phyloP scores from a whole-genome alignment of 2,113 vertebrate genomes.

The Mirza zaza region DNA sequence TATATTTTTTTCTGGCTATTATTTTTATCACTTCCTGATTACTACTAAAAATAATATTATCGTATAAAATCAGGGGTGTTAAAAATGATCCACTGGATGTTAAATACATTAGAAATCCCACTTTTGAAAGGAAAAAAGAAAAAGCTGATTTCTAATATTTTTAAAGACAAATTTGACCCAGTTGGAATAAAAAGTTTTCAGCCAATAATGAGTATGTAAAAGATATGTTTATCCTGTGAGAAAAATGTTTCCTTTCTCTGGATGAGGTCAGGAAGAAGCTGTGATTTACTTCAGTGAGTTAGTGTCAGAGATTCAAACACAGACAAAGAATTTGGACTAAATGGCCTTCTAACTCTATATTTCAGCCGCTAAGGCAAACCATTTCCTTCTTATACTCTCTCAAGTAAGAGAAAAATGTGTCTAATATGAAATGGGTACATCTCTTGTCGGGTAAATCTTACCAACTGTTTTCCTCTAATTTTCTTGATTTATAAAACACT shows the following conservation, averaged over 20 bases:
- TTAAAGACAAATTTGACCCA: not conserved
- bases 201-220: not conserved
- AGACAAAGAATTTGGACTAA: not conserved
- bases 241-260: not conserved
- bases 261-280: not conserved
- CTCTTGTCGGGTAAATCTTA: not conserved
- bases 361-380: not conserved
- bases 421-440: not conserved
- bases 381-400: not conserved
- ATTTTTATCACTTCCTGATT: not conserved
- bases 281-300: not conserved
- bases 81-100: not conserved
- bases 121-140: not conserved
- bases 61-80: not conserved
- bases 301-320: not conserved
- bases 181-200: not conserved
- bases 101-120: not conserved
- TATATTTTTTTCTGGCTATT: not conserved
- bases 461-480: not conserved
- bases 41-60: not conserved
- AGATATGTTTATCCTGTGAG: not conserved
- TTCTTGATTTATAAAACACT: not conserved
- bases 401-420: not conserved
- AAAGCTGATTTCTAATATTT: not conserved
- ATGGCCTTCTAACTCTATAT: not conserved